Evolutionary conservation across 2,888 invertebrate genomes (phyloP), one percentile per base, ranked within the genome.

Genomic region (Limnephilus auricula): DNA sequence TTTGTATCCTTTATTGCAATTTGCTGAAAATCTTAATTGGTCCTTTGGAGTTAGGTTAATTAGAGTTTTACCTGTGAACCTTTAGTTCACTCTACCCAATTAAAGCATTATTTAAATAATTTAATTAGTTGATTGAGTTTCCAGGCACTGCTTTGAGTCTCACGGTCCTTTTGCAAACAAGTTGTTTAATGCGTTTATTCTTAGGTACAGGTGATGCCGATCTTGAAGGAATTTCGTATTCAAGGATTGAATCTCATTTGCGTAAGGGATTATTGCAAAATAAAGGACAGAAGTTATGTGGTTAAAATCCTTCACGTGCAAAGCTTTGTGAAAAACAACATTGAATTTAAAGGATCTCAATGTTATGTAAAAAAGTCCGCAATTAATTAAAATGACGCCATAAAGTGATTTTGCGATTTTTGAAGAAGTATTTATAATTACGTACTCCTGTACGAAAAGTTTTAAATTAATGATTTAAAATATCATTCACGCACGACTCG

Each of bases 101-200:
- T 80, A 31, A 80, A 82, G 34, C 82, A 82, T 34, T 31, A 82
- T 34, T 84, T 83, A 84, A 84, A 37, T 84, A 37, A 84, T 84
- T 84, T 10, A 84, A 84, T 84, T 84, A 40, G 84, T n/a, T 37
- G 84, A 84, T 84, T 84, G 37, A 37, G 37, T 84, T 37, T 37
- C 32, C 84, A 84, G 37, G 37, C 15, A 30, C 15, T 12, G 30
- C 80, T 80, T 80, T 10, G 80, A 80, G 80, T 31, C 31, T 30
- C 31, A 15, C 80, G 13, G 80, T 15, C 5, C 80, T 80, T 80
- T 80, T 80, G 80, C 80, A 30, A 32, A 65, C 50, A 65, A 65
- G 50, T 65, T 65, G 25, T 65, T 65, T 65, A 50, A 50, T 65
- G 13, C 50, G 50, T 65, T 65, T 65, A 65, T 65, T 65, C 50